These are phyloP conservation scores for Axis porcinus DNA, from an alignment of 2,113 vertebrate species.

Conservation along the genomic window DNA sequence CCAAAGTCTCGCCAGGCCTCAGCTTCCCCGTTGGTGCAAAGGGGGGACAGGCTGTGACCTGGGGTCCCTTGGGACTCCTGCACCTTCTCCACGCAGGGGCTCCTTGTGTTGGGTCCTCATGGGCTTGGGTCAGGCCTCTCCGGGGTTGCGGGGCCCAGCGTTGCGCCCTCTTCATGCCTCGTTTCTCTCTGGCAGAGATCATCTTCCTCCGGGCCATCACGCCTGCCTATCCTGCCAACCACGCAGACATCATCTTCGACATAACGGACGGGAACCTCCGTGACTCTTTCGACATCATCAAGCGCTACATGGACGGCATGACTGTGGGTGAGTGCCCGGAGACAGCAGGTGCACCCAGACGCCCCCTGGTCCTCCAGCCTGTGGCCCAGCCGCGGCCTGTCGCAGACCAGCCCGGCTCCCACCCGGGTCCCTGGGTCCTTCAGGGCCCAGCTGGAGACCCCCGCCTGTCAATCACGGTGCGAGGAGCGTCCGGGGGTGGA, in stretches of 20 bases:
- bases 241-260: constrained; percentile 93
- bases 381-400: accelerated
- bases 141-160: accelerated
- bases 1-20: too few relatives aligned
- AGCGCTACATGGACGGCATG: constrained; percentile 89
- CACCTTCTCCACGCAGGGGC: accelerated
- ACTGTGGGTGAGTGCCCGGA: constrained; percentile 90
- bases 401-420: not conserved
- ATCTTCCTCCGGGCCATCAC: constrained; percentile 94
- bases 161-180: not conserved
- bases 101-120: accelerated
- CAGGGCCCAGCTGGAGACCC: not conserved
- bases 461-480: accelerated
- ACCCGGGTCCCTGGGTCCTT: accelerated
- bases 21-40: not conserved
- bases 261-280: constrained; percentile 93
- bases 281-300: constrained; percentile 94
- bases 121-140: accelerated
- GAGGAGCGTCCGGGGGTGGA: accelerated
- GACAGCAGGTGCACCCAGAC: not conserved
- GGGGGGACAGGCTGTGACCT: accelerated
- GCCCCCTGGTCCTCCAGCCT: accelerated
- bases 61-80: not conserved
- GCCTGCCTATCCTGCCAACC: constrained; percentile 82
- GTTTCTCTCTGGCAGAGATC: constrained; percentile 86